Conservation (phyloP, 1,140 invertebrate genomes). For the Rhagoletis pomonella region DNA sequence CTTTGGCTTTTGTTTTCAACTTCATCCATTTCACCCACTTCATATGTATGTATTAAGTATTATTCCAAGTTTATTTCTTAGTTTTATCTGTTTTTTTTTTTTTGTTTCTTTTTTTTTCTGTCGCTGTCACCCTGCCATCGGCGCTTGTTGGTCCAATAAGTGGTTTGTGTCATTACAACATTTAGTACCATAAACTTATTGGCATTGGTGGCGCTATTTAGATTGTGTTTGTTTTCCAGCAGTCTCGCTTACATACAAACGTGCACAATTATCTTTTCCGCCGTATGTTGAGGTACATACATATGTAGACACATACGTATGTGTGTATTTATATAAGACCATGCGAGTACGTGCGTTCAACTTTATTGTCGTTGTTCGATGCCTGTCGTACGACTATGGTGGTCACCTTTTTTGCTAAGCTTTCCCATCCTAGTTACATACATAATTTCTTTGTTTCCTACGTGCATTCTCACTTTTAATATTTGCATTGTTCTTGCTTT, state of each 20-base stretch:
- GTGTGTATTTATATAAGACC: no score
- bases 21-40: neutral
- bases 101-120: neutral
- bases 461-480: no score
- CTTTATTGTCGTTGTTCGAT: no score
- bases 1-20: constrained; percentile 37
- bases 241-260: neutral
- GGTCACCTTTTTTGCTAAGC: no score
- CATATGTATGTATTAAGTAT: neutral
- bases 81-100: neutral
- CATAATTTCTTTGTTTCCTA: no score
- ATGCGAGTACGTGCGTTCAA: no score
- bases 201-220: neutral
- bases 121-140: neutral
- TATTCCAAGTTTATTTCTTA: neutral
- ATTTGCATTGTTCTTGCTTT: no score
- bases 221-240: neutral
- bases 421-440: no score
- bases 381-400: no score
- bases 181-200: neutral
- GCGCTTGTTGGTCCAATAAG: neutral
- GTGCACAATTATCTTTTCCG: no score
- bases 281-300: no score
- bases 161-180: neutral
- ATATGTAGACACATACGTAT: no score